These are phyloP conservation scores for Conger conger DNA, from an alignment of 2,113 vertebrate species.

Conservation along the genomic window DNA sequence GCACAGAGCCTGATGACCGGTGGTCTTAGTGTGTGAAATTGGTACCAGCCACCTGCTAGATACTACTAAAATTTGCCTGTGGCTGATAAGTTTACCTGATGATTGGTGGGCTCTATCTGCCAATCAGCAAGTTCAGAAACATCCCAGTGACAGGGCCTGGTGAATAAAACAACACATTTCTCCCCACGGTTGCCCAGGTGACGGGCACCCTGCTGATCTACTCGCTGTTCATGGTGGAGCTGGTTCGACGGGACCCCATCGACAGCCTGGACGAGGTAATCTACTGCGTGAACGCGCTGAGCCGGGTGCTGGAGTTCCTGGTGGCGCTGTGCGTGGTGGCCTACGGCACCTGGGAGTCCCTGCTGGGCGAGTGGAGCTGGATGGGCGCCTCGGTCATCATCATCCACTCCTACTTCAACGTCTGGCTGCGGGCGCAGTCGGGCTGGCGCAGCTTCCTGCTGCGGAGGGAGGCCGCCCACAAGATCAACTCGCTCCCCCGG, in stretches of 20 bases:
- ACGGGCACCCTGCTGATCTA: conserved; percentile 82
- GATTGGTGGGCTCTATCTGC: background rate
- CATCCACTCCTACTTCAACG: conserved; percentile 86
- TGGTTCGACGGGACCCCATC: conserved; percentile 66
- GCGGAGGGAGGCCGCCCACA: conserved; percentile 76
- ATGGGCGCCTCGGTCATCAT: conserved; percentile 82
- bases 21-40: too few species aligned
- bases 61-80: too few species aligned
- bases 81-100: too few species aligned
- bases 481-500: conserved; percentile 73
- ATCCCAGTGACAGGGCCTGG: background rate
- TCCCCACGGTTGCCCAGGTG: conserved; percentile 59
- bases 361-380: conserved; percentile 87
- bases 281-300: conserved; percentile 78
- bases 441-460: conserved; percentile 85
- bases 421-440: conserved; percentile 81
- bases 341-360: conserved; percentile 80
- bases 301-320: conserved; percentile 82
- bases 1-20: background rate
- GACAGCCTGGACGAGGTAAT: conserved; percentile 81
- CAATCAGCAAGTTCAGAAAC: background rate
- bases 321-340: conserved; percentile 84
- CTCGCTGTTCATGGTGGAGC: conserved; percentile 78
- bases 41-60: too few species aligned
- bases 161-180: background rate